Base-by-base conservation (phyloP, 2,888 invertebrate species). In the Orchesella flavescens region DNA sequence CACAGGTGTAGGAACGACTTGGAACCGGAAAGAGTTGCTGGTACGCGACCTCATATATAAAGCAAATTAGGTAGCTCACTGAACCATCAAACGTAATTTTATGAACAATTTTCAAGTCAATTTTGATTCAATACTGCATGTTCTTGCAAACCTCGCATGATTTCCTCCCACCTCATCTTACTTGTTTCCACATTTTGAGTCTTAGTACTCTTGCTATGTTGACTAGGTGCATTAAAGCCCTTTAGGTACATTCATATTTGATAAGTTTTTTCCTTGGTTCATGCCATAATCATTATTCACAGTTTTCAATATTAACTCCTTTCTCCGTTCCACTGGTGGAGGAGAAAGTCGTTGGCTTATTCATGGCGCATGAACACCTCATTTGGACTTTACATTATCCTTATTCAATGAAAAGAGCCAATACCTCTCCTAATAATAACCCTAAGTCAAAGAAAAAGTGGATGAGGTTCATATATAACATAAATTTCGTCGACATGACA, bases 61-160 rank as follows among this genome's bases (percentile, higher is more conserved):
- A 73, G 49, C 66, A 74, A 81, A 81, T 74, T 74, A 81, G 81
- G 3, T 34, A 2, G 34, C 74, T 75, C 69, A 69, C 69, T 81
- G 74, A 81, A 75, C 74, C 81, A 75, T 81, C 81, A 74, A 81
- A 81, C 74, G 68, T 66, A 81, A 61, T 81, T 81, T 74, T 75
- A 75, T 66, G 74, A 81, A 74, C 68, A 74, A 81, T 69, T 19
- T 81, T 68, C 61, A 43, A 68, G 4, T 68, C 68, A 72, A 72
- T 59, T 72, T 59, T 57, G 59, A 72, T 43, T 53, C 72, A 34
- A 71, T 57, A 72, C 34, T 43, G 7, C 23, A 23, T n/a, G 15
- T 49, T 4, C 23, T 65, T 59, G 21, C 19, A 61, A 17, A 19
- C 23, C 34, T 34, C 44, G 15, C 10, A 66, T 44, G 44, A 21